Base-by-base conservation (phyloP, 2,888 invertebrate species). In the Aelia acuminata region DNA sequence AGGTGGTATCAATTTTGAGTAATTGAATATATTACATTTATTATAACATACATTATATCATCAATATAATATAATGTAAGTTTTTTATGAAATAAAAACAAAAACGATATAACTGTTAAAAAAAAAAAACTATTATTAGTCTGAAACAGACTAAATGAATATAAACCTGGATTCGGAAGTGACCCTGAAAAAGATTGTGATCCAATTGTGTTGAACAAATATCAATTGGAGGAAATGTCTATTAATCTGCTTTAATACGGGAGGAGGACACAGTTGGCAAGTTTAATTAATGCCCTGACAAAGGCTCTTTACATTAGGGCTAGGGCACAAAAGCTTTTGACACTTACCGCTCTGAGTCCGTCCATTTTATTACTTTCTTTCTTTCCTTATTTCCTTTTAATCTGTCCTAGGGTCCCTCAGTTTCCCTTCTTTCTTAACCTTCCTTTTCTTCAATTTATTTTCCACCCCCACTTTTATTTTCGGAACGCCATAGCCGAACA, bases 271-370 rank as follows among this genome's bases (percentile, higher is more conserved):
- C 80, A 80, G 80, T 47, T 80, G 80, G 11, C 0, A n/a, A 43
- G n/a, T 80, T 80, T 80, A 80, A 80, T 80, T 80, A 80, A 80
- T 80, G 35, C 80, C n/a, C 80, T 80, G 43, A 80, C 80, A 80
- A 80, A 80, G 80, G 43, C 4, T 80, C 80, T 39, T 80, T 80
- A 80, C 43, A 80, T 43, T 80, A 80, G 80, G 15, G n/a, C 39
- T 47, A 13, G 43, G 43, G 13, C n/a, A 80, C 80, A 80, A 80
- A 80, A 80, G 80, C 39, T 80, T 80, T 80, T 80, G 80, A 80
- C 63, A 70, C 39, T 47, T n/a, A 43, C 80, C 43, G 80, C 39
- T 70, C 43, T 13, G 22, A 43, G 22, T 22, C 80, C 43, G 80
- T 80, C 80, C 43, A 43, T 80, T 80, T 80, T 80, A 80, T 80